Percentiles rank a stretch among this genome's conserved stretches.
phyloP scores from a whole-genome alignment of 2,888 invertebrate species.

The Crepidodera aurea region DNA sequence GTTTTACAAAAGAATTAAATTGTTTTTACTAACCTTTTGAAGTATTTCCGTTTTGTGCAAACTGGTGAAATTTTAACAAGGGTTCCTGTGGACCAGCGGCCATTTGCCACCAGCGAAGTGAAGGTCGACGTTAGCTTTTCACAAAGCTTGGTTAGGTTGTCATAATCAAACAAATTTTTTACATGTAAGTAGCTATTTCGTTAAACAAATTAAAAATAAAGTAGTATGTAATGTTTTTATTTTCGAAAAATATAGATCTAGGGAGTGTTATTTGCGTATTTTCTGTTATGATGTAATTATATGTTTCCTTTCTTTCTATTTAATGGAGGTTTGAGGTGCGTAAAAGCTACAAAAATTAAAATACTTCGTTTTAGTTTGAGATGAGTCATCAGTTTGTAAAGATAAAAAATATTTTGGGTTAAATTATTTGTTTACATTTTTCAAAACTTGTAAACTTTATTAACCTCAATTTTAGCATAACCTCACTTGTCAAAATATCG shows the following conservation, averaged over 20 bases:
- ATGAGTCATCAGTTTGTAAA: constrained; percentile 23
- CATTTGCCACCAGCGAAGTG: constrained; percentile 53
- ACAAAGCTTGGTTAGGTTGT: constrained; percentile 62
- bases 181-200: constrained; percentile 52
- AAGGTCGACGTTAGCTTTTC: constrained; percentile 59
- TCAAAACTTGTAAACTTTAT: constrained; percentile 55
- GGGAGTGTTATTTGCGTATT: constrained; percentile 24
- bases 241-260: constrained; percentile 16
- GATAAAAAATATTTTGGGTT: constrained; percentile 7
- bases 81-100: constrained; percentile 48
- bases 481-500: constrained; percentile 61
- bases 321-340: constrained; percentile 54
- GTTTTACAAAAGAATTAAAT: constrained; percentile 13
- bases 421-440: constrained; percentile 59
- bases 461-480: constrained; percentile 62
- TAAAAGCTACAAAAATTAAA: constrained; percentile 42
- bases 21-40: constrained; percentile 14
- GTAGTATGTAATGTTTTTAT: constrained; percentile 5
- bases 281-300: constrained; percentile 55
- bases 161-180: constrained; percentile 53
- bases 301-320: constrained; percentile 51
- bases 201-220: constrained; percentile 14
- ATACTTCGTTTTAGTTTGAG: constrained; percentile 21
- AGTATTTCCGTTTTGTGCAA: constrained; percentile 11
- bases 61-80: constrained; percentile 17